Evolutionary conservation across 2,797 vertebrate species (phyloP).

Genomic region (Pangasius djambal): DNA sequence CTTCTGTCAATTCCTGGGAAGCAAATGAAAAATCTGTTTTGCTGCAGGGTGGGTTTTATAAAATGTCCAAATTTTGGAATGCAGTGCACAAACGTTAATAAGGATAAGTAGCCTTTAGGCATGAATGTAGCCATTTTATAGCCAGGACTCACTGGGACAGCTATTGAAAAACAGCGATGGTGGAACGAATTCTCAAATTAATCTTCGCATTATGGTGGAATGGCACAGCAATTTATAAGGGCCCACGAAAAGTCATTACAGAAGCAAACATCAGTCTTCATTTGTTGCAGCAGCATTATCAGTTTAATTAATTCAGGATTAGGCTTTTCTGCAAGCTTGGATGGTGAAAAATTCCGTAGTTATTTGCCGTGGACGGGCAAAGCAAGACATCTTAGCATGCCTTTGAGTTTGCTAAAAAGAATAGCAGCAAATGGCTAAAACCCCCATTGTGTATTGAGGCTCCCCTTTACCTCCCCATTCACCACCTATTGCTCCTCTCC

Average conservation of each 20-base stretch:
- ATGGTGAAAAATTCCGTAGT: constrained; percentile 41
- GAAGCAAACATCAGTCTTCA: constrained; percentile 50
- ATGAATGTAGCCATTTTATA: constrained; percentile 42
- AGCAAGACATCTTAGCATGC: constrained; percentile 44
- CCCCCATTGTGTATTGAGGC: constrained; percentile 61
- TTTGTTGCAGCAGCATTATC: constrained; percentile 49
- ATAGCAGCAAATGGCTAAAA: constrained; percentile 56
- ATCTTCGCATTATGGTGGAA: constrained; percentile 49
- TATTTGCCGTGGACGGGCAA: constrained; percentile 35
- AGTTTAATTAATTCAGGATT: constrained; percentile 55
- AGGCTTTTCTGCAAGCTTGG: constrained; percentile 43
- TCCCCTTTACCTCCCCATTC: constrained; percentile 59
- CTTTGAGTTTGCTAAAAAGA: constrained; percentile 57
- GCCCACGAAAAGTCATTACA: constrained; percentile 46
- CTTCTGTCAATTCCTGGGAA: constrained; percentile 27
- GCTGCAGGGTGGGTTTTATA: constrained; percentile 27
- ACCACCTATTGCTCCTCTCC: constrained; percentile 61
- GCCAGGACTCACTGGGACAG: constrained; percentile 14
- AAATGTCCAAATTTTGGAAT: constrained; percentile 41
- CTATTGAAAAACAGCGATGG: constrained; percentile 46
- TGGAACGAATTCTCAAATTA: constrained; percentile 53
- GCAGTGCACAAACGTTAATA: constrained; percentile 33
- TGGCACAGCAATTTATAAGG: constrained; percentile 44
- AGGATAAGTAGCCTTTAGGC: constrained; percentile 37
- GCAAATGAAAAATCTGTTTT: constrained; percentile 34